These are phyloP conservation scores for Drosophila sechellia DNA, from an alignment of 1,140 invertebrate species.

Conservation along the genomic window DNA sequence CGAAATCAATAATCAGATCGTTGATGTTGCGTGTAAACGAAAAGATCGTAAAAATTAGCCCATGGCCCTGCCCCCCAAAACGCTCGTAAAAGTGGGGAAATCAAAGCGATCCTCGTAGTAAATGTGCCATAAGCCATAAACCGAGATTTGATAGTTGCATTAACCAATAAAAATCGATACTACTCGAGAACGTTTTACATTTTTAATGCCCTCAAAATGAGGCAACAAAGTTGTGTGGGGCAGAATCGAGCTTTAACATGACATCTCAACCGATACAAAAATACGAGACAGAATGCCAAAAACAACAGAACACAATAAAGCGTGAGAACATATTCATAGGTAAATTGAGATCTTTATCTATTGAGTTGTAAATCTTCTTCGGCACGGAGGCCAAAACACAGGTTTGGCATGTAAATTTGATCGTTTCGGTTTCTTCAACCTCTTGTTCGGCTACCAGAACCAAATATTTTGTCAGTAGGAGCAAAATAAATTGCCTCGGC, in stretches of 20 bases:
- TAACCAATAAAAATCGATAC: slow-evolving; percentile 40
- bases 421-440: neutral
- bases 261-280: slow-evolving; percentile 40
- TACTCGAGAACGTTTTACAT: slow-evolving; percentile 21
- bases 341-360: slow-evolving; percentile 51
- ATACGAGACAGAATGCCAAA: slow-evolving; percentile 23
- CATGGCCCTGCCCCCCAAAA: slow-evolving; percentile 8
- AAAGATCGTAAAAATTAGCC: slow-evolving; percentile 44
- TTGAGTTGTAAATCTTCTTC: slow-evolving; percentile 40
- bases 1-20: slow-evolving; percentile 54
- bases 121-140: slow-evolving; percentile 51
- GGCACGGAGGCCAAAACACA: slow-evolving; percentile 40
- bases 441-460: slow-evolving; percentile 27
- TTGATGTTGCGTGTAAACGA: slow-evolving; percentile 49
- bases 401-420: slow-evolving; percentile 44
- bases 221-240: slow-evolving; percentile 38
- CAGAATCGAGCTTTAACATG: slow-evolving; percentile 8
- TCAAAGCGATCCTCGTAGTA: slow-evolving; percentile 33
- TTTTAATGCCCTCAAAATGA: slow-evolving; percentile 34
- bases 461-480: slow-evolving; percentile 48
- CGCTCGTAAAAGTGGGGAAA: slow-evolving; percentile 41
- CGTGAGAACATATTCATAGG: slow-evolving; percentile 51
- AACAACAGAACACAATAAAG: slow-evolving; percentile 28
- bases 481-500: slow-evolving; percentile 39
- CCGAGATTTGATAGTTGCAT: slow-evolving; percentile 47